Evolutionary conservation across 2,797 vertebrate genomes (phyloP).

Genomic region (Perodicticus potto): DNA sequence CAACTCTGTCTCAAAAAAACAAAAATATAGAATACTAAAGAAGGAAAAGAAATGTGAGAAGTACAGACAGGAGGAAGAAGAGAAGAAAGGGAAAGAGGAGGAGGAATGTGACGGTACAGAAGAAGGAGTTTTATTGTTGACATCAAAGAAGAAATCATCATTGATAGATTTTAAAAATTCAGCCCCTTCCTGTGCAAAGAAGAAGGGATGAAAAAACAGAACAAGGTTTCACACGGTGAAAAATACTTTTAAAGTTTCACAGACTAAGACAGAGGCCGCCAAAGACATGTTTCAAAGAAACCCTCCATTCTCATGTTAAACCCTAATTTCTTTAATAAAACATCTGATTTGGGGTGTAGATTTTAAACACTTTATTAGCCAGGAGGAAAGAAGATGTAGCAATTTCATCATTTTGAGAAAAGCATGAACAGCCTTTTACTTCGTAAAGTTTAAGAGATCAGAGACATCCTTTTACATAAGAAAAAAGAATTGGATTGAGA

Average conservation of each 20-base stretch:
- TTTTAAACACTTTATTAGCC: slow-evolving; percentile 26
- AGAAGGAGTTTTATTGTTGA: background rate
- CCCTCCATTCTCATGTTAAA: background rate
- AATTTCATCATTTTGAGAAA: slow-evolving; percentile 31
- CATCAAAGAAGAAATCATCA: background rate
- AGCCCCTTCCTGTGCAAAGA: background rate
- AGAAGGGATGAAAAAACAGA: background rate
- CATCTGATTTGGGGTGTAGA: background rate
- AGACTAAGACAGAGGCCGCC: background rate
- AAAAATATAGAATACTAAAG: background rate
- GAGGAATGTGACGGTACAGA: background rate
- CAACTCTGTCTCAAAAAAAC: too few relatives aligned
- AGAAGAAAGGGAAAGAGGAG: background rate
- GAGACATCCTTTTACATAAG: slow-evolving; percentile 40
- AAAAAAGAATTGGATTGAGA: slow-evolving; percentile 59
- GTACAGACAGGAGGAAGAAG: background rate
- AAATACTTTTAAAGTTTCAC: background rate
- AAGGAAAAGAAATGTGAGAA: background rate
- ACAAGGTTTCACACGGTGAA: background rate
- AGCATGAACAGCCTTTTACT: slow-evolving; percentile 27
- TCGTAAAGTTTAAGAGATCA: slow-evolving; percentile 14
- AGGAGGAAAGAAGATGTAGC: background rate
- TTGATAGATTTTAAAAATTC: background rate
- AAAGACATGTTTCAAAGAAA: slow-evolving; percentile 25
- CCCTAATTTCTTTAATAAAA: slow-evolving; percentile 39